Conservation (phyloP, 2,113 vertebrate genomes). For the Panthera leo region DNA sequence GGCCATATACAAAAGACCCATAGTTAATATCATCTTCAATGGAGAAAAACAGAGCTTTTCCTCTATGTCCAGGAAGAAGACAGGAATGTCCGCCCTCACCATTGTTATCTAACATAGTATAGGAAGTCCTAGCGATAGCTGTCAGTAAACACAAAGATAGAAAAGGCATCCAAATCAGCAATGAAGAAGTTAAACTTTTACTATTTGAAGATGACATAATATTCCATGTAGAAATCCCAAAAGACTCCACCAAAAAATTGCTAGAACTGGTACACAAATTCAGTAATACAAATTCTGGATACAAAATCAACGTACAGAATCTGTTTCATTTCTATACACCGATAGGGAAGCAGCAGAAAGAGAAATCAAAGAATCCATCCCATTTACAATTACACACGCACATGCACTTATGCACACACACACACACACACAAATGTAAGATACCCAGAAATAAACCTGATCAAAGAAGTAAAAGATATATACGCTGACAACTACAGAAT, state of each 20-base stretch:
- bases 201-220: not conserved
- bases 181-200: not conserved
- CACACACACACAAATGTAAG: not conserved
- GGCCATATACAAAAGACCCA: not conserved
- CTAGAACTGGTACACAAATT: not conserved
- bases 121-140: not conserved
- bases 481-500: not conserved
- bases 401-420: accelerated
- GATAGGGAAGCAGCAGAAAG: not conserved
- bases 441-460: not conserved
- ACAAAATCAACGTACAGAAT: not conserved
- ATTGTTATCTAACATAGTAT: not conserved
- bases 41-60: not conserved
- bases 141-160: not conserved
- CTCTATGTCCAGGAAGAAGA: not conserved
- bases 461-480: not conserved
- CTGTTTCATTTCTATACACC: not conserved
- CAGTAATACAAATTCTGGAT: not conserved
- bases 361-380: not conserved
- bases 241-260: not conserved
- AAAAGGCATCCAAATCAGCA: not conserved
- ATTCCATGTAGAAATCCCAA: not conserved
- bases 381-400: not conserved
- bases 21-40: not conserved
- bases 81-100: not conserved